Percentiles rank a stretch among this genome's conserved stretches.
Conservation (phyloP, 2,113 vertebrate genomes). For the Pelecanoides urinatrix region DNA sequence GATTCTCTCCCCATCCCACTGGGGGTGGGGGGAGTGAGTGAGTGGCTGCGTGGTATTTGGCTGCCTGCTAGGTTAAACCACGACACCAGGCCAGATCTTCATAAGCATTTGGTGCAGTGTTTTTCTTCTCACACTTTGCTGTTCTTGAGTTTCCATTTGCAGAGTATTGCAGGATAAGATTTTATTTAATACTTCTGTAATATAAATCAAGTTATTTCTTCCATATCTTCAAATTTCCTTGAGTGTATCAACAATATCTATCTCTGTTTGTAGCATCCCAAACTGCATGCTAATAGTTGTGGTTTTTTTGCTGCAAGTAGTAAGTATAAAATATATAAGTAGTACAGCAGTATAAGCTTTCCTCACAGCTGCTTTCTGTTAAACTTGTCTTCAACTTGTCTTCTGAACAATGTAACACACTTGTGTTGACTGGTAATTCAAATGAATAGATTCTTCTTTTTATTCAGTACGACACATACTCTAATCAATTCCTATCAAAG, state of each 20-base stretch:
- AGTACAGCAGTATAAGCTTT: not conserved
- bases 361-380: not conserved
- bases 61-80: no score
- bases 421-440: not conserved
- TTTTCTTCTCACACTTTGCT: not conserved
- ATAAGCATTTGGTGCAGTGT: not conserved
- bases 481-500: not conserved
- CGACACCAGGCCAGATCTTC: not conserved
- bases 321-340: not conserved
- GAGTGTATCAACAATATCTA: not conserved
- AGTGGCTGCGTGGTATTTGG: no score
- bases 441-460: not conserved
- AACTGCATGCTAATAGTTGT: not conserved
- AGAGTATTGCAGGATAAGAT: not conserved
- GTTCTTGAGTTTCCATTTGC: not conserved
- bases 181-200: not conserved
- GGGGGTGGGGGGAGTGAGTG: no score
- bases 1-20: no score
- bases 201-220: not conserved
- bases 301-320: not conserved
- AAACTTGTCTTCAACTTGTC: not conserved
- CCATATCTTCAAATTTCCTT: not conserved
- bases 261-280: not conserved
- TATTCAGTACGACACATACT: not conserved
- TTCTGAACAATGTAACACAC: not conserved